Conservation (phyloP, 2,113 vertebrate species). For the Tragelaphus scriptus region DNA sequence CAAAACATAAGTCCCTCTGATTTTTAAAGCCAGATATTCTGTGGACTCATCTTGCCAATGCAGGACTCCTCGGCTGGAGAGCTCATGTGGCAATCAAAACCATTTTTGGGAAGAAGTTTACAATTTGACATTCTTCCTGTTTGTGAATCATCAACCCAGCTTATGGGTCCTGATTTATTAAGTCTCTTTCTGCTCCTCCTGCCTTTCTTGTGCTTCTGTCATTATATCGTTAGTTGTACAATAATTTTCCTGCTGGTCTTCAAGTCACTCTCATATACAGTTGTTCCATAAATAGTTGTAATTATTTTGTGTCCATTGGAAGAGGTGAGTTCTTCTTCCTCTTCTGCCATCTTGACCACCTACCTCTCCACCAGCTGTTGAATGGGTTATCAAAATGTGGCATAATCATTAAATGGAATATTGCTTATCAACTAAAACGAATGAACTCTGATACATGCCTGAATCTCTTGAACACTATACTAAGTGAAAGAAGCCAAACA, state of each 20-base stretch:
- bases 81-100: accelerated
- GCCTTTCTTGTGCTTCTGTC: not conserved
- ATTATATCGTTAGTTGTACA: not conserved
- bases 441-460: not conserved
- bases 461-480: not conserved
- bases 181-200: not conserved
- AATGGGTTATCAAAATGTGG: not conserved
- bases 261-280: not conserved
- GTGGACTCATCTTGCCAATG: not conserved
- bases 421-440: not conserved
- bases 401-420: not conserved
- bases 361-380: not conserved
- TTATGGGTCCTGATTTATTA: not conserved
- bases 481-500: not conserved
- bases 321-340: not conserved
- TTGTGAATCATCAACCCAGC: not conserved
- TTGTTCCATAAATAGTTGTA: not conserved
- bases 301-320: not conserved
- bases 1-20: not conserved
- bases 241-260: not conserved
- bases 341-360: not conserved
- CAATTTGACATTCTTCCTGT: not conserved
- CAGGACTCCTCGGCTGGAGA: not conserved
- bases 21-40: not conserved
- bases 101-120: not conserved